These are phyloP conservation scores for Micoletzkya japonica DNA, from an alignment of 2,888 invertebrate genomes.

Conservation along the genomic window DNA sequence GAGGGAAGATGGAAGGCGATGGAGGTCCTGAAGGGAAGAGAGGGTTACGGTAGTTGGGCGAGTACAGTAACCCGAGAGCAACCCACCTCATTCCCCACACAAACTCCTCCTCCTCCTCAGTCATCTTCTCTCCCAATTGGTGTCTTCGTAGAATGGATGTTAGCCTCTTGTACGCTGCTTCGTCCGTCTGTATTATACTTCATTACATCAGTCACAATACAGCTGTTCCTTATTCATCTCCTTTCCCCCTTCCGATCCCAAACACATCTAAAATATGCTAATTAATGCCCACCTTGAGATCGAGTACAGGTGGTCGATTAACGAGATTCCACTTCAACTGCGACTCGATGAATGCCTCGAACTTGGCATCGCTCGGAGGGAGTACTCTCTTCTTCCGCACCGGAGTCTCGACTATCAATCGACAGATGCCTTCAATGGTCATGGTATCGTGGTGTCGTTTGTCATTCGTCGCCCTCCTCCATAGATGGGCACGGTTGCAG, in stretches of 20 bases:
- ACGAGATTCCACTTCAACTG: conserved; percentile 6
- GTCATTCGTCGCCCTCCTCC: too few species aligned
- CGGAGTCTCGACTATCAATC: conserved; percentile 13
- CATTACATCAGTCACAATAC: neutral
- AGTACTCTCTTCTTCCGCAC: conserved; percentile 16
- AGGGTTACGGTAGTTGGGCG: neutral
- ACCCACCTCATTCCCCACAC: conserved; percentile 36
- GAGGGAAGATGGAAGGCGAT: neutral
- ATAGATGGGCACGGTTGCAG: too few species aligned
- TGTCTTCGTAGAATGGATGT: conserved; percentile 26
- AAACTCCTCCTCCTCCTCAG: conserved; percentile 34
- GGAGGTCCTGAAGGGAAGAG: neutral
- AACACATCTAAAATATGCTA: too few species aligned
- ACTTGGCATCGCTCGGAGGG: conserved; percentile 4
- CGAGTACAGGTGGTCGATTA: neutral
- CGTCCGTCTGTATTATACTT: neutral
- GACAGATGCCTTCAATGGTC: neutral
- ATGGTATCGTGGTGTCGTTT: too few species aligned
- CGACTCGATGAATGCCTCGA: conserved; percentile 4
- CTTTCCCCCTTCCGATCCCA: too few species aligned
- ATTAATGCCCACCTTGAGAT: neutral
- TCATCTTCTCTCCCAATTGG: conserved; percentile 26
- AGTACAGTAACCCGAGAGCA: neutral
- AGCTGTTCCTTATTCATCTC: neutral
- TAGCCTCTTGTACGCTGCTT: conserved; percentile 13